Conservation (phyloP, 2,113 vertebrate species). For the Lycaon pictus region DNA sequence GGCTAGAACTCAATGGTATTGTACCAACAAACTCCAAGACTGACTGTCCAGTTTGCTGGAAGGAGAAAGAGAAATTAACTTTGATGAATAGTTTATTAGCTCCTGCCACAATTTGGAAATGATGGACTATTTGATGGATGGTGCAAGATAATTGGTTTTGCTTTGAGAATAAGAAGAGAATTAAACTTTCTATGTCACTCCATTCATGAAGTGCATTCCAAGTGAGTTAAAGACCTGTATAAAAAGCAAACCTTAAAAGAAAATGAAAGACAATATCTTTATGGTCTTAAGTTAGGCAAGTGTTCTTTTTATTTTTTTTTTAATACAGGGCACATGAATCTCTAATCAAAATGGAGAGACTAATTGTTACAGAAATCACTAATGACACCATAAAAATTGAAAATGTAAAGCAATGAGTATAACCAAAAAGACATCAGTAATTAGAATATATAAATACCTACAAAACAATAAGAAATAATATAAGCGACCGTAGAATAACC, state of each 20-base stretch:
- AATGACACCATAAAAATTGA: neutral
- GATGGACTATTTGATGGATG: neutral
- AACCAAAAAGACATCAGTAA: neutral
- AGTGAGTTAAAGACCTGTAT: neutral
- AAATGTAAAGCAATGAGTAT: neutral
- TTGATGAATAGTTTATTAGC: neutral
- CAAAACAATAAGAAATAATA: neutral
- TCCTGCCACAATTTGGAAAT: neutral
- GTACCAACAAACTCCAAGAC: fast-evolving
- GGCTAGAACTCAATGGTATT: neutral
- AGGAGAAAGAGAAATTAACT: neutral
- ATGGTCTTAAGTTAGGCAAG: neutral
- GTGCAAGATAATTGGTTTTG: neutral
- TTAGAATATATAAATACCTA: neutral
- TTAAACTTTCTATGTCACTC: neutral
- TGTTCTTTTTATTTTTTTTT: neutral
- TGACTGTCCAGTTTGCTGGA: too few relatives aligned
- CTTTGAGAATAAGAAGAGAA: neutral
- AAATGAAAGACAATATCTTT: neutral
- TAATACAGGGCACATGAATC: neutral
- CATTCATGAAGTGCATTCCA: neutral
- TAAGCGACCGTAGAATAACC: neutral
- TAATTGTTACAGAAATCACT: neutral
- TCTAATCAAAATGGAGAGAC: neutral
- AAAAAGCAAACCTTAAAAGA: neutral